These are phyloP conservation scores for Amia ocellicauda DNA, from an alignment of 2,113 vertebrate species.

Conservation along the genomic window DNA sequence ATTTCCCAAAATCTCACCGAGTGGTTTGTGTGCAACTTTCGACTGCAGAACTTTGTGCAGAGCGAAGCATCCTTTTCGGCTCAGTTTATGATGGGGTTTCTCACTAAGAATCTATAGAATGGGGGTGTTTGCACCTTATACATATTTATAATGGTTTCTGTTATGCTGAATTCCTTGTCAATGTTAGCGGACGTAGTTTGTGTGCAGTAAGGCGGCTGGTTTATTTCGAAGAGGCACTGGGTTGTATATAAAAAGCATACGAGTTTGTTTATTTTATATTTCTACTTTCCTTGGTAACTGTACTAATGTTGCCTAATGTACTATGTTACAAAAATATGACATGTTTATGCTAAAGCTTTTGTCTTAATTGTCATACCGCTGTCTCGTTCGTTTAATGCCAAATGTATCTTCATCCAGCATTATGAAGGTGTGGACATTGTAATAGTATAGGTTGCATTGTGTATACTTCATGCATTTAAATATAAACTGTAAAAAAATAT, in stretches of 20 bases:
- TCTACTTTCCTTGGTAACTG: conserved; percentile 73
- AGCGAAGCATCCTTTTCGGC: conserved; percentile 4
- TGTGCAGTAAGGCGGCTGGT: conserved; percentile 31
- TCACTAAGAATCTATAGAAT: conserved; percentile 60
- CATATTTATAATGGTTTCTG: conserved; percentile 73
- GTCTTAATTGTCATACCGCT: conserved; percentile 70
- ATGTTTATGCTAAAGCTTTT: conserved; percentile 59
- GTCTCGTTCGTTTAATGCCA: conserved; percentile 80
- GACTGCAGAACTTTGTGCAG: background rate
- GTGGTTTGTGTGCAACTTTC: background rate
- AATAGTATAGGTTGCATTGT: conserved; percentile 88
- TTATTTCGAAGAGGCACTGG: conserved; percentile 74
- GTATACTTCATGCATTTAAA: conserved; percentile 88
- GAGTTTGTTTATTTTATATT: conserved; percentile 75
- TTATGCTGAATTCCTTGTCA: conserved; percentile 64
- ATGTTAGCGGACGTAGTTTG: conserved; percentile 39
- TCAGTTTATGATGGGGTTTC: conserved; percentile 39
- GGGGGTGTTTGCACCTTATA: conserved; percentile 72
- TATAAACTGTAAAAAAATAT: conserved; percentile 78
- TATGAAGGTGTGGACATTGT: conserved; percentile 84
- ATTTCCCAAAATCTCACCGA: background rate
- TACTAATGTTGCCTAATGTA: conserved; percentile 82
- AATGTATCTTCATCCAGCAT: conserved; percentile 81
- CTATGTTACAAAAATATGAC: conserved; percentile 69
- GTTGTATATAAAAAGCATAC: conserved; percentile 83